A percentile compares a stretch with the other conserved stretches of the same genome.
Conservation (phyloP, 2,113 vertebrate genomes). For the Columbina picui region DNA sequence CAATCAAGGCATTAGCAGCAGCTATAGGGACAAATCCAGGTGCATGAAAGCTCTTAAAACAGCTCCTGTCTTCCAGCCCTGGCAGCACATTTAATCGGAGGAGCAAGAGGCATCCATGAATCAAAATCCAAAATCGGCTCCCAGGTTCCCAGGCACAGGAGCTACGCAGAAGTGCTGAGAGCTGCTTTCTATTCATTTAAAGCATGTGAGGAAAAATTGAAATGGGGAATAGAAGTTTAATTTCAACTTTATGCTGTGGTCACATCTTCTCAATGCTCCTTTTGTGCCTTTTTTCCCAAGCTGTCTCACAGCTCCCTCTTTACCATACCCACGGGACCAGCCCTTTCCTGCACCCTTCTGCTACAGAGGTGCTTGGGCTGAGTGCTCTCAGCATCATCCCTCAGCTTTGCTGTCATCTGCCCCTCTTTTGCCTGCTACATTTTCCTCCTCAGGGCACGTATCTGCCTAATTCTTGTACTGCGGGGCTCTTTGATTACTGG, state of each 20-base stretch:
- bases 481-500: neutral
- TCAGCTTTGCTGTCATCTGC: neutral
- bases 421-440: neutral
- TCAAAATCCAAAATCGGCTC: constrained; percentile 25
- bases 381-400: neutral
- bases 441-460: neutral
- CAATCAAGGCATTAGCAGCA: constrained; percentile 45
- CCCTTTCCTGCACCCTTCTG: neutral
- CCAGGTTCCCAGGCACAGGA: constrained; percentile 19
- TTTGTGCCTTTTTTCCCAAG: neutral
- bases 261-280: neutral
- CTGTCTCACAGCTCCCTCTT: neutral
- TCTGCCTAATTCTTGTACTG: neutral
- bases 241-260: neutral
- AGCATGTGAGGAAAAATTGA: neutral
- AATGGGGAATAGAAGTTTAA: neutral
- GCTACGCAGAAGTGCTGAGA: constrained; percentile 14
- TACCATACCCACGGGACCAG: neutral
- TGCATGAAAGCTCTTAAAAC: constrained; percentile 23
- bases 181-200: neutral
- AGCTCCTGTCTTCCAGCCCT: constrained; percentile 17
- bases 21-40: constrained; percentile 45
- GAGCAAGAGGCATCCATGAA: constrained; percentile 44
- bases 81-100: neutral
- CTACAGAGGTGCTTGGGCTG: neutral